These are phyloP conservation scores for Drosophila chauvacae DNA, from an alignment of 1,140 invertebrate species.

Conservation along the genomic window DNA sequence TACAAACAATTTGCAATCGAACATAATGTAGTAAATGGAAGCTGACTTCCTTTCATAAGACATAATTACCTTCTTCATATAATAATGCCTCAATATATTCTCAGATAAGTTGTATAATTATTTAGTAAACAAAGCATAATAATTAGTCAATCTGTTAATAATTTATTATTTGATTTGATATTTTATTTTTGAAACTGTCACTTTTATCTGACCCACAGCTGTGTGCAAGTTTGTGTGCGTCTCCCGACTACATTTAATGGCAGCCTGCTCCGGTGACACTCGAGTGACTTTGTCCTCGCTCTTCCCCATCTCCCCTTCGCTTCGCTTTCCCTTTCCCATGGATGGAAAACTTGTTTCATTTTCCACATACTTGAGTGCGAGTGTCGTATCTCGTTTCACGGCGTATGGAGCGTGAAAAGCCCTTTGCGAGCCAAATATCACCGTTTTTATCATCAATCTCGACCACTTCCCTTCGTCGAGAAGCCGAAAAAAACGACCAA, in stretches of 20 bases:
- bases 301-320: neutral
- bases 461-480: conserved; percentile 4
- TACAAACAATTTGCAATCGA: neutral
- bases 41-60: neutral
- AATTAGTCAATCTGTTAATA: no score
- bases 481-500: conserved; percentile 12
- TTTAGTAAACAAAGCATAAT: no score
- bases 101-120: no score
- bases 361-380: conserved; percentile 64
- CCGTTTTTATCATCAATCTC: conserved; percentile 39
- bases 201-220: neutral
- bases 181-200: neutral
- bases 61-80: neutral
- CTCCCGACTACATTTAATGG: conserved; percentile 56
- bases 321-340: neutral
- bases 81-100: neutral
- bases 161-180: neutral
- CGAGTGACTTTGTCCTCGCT: conserved; percentile 58
- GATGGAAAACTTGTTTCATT: conserved; percentile 57
- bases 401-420: conserved; percentile 69
- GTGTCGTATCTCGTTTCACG: conserved; percentile 70
- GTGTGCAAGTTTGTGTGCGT: conserved; percentile 24
- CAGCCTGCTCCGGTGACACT: conserved; percentile 60
- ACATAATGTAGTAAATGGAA: neutral
- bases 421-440: conserved; percentile 23